These are phyloP conservation scores for Strix aluco DNA, from an alignment of 2,113 vertebrate species.

Conservation along the genomic window DNA sequence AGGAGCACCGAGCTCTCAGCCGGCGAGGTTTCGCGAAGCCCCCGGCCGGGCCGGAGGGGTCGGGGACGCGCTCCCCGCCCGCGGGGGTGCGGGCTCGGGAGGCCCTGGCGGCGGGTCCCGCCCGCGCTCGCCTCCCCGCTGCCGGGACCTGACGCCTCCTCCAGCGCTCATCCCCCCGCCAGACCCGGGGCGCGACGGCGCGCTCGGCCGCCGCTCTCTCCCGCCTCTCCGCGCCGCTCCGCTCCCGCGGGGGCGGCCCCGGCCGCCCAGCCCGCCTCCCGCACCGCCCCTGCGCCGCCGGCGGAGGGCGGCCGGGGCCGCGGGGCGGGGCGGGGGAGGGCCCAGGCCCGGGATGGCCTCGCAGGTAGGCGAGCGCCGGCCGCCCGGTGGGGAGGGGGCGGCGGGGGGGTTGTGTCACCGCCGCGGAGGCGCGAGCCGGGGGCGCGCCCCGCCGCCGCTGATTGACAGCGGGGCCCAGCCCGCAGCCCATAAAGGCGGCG, in stretches of 20 bases:
- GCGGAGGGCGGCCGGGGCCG: neutral
- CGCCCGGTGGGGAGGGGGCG: conserved; percentile 70
- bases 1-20: neutral
- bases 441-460: conserved; percentile 60
- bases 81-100: rapidly evolving
- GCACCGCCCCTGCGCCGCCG: neutral
- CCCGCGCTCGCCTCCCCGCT: neutral
- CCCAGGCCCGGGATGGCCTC: neutral
- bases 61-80: too few relatives aligned
- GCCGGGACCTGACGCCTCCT: conserved; percentile 15
- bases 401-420: conserved; percentile 76
- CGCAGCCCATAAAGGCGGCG: conserved; percentile 75
- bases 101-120: too few relatives aligned
- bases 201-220: rapidly evolving
- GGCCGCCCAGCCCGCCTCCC: neutral
- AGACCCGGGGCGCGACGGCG: neutral
- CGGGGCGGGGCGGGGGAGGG: neutral
- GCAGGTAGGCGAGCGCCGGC: conserved; percentile 63
- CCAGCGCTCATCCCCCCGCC: neutral
- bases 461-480: conserved; percentile 74
- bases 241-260: neutral
- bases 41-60: neutral
- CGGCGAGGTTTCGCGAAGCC: too few relatives aligned
- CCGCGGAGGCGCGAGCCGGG: conserved; percentile 63
- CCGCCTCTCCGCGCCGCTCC: neutral